These are phyloP conservation scores for Salticus scenicus DNA, from an alignment of 2,888 invertebrate genomes.

Conservation along the genomic window DNA sequence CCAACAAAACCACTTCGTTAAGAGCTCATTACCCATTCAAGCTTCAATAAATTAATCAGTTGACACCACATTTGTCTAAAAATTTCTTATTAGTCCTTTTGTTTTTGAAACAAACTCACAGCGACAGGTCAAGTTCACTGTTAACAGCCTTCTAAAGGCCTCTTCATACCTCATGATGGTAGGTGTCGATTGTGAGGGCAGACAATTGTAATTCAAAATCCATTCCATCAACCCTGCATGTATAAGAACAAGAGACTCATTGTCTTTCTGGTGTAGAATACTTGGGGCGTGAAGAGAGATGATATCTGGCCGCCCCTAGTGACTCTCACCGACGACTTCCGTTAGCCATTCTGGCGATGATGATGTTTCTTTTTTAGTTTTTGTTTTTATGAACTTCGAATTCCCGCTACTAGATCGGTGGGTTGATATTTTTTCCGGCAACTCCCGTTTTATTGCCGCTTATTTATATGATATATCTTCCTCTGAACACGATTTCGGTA, in stretches of 20 bases:
- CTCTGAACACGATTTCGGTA: too few relatives aligned
- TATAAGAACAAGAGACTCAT: conserved; percentile 21
- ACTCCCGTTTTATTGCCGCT: background rate
- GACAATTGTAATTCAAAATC: background rate
- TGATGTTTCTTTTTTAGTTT: background rate
- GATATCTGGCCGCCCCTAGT: background rate
- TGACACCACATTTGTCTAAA: too few relatives aligned
- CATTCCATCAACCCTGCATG: background rate
- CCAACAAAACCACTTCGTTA: too few relatives aligned
- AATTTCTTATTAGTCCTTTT: too few relatives aligned
- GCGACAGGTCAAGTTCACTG: background rate
- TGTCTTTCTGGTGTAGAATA: conserved; percentile 27
- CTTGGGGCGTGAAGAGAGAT: conserved; percentile 46
- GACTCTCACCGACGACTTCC: background rate
- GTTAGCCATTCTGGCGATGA: background rate
- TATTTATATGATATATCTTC: too few relatives aligned
- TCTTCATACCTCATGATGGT: background rate
- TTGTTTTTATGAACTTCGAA: background rate
- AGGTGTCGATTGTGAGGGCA: background rate
- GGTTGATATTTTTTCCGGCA: background rate
- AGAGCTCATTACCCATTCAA: too few relatives aligned
- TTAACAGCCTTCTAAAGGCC: background rate
- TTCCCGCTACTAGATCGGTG: background rate
- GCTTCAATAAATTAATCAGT: too few relatives aligned
- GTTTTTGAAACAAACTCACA: too few relatives aligned